Evolutionary conservation across 2,113 vertebrate species (phyloP), one percentile per base, ranked within the genome.

Genomic region (Pluvianellus socialis): DNA sequence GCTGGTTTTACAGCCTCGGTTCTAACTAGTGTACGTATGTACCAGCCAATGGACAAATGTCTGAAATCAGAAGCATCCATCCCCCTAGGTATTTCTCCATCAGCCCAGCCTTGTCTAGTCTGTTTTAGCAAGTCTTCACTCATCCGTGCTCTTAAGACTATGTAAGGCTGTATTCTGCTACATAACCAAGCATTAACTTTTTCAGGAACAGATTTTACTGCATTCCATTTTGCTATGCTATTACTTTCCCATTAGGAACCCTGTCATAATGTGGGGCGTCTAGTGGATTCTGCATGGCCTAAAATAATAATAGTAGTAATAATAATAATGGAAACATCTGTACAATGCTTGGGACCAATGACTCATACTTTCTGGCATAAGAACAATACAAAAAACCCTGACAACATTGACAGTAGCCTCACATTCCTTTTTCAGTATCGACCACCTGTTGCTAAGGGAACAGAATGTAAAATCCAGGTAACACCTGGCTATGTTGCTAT

Each of bases 401-500:
- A 63, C 61, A 82, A 53, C 59, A 72, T 50, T 90, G 53, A 73
- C 62, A 62, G 70, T 92, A 88, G 74, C 73, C 76, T 89, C 66
- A 52, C 86, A 70, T 90, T 80, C 9, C 1, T 67, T 92, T 94
- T 94, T 94, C 88, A 66, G 12, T 95, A 81, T 93, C 1, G 1
- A 75, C 67, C 63, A 96, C 92, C n/a, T 96, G 92, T 97, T 97
- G 80, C 92, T 94, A 96, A 81, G 93, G 90, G 82, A 97, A 93
- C 94, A 74, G 73, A 94, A 91, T 83, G 42, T 86, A 73, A 94
- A 92, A 90, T 85, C 35, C 50, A 83, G 55, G 84, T 85, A 90
- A 76, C 88, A 86, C 70, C 55, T 88, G 83, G 20, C 23, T 23
- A 27, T 50, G 47, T 72, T 79, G 52, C 70, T 81, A 9, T 79